A percentile compares a stretch with the other conserved stretches of the same genome.
Conservation (phyloP, 2,888 invertebrate species). For the Lathronympha strigana region DNA sequence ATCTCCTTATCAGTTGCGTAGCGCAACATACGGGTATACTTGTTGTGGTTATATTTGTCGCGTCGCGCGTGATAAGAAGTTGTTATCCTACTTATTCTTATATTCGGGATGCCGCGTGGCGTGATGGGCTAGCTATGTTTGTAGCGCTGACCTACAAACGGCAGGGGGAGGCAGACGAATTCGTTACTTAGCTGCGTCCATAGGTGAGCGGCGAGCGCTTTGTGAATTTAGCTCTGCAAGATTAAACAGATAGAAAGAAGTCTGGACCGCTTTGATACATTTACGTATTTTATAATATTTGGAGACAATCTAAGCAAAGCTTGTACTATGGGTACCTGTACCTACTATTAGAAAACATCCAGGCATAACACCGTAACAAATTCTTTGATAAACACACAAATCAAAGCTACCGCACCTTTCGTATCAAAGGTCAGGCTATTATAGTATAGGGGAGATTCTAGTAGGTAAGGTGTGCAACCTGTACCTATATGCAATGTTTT, state of each 20-base stretch:
- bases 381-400: too few relatives aligned
- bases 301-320: too few relatives aligned
- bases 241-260: background rate
- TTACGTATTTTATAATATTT: too few relatives aligned
- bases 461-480: too few relatives aligned
- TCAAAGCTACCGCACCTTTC: too few relatives aligned
- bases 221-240: slow-evolving; percentile 21
- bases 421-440: too few relatives aligned
- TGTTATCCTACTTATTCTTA: background rate
- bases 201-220: slow-evolving; percentile 23
- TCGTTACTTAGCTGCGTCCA: slow-evolving; percentile 14
- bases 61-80: slow-evolving; percentile 3
- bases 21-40: background rate
- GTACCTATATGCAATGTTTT: too few relatives aligned
- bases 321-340: too few relatives aligned
- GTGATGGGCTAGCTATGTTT: slow-evolving; percentile 37
- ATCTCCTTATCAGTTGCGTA: slow-evolving; percentile 32
- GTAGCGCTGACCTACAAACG: slow-evolving; percentile 40
- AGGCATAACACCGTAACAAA: too few relatives aligned
- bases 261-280: slow-evolving; percentile 1
- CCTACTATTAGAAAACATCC: too few relatives aligned
- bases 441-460: too few relatives aligned
- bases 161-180: slow-evolving; percentile 30
- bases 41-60: background rate
- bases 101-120: slow-evolving; percentile 28